Evolutionary conservation across 1,140 invertebrate genomes (phyloP), one percentile per base, ranked within the genome.

Genomic region (Leguminivora glycinivorella): DNA sequence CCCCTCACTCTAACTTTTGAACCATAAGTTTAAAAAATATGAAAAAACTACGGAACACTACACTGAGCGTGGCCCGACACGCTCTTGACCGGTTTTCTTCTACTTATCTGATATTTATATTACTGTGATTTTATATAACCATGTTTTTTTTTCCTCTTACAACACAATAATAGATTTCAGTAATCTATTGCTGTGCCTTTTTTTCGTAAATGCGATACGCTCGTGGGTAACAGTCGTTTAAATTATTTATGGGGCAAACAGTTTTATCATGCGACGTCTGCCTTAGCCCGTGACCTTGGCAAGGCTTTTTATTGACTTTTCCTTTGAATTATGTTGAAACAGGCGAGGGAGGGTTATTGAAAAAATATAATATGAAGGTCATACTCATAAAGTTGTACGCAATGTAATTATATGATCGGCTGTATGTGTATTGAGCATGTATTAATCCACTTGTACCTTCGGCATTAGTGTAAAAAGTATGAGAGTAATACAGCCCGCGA

Each of bases 191-290:
- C 6, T 52, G 19, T 52, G 22, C 19, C 1, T 22, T 52, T 9
- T 9, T 60, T 63, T 63, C 58, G 58, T 63, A 25, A 63, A n/a
- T 7, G 31, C 19, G 19, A 52, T 29, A 31, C 26, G 25, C 58
- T 63, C 26, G 58, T 29, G 58, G 58, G 17, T 34, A 31, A 29
- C 26, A 4, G 58, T 14, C 26, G 58, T 29, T 60, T 63, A 63
- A 63, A 31, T 63, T 63, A 63, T 63, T 63, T 63, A 63, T 63
- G 26, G 58, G 6, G 58, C 58, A 58, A 17, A 31, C 58, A 12
- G 26, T 29, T 17, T 63, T 29, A 63, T 26, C 58, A 63, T 63
- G 58, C 58, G 29, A 63, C 17, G 58, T 52, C 58, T 60, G 56
- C 24, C 52, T 63, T n/a, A 17, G 58, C n/a, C 26, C 47, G 47